Evolutionary conservation across 1,140 invertebrate species (phyloP), one percentile per base, ranked within the genome.

Genomic region (Holcopasites calliopsidis): DNA sequence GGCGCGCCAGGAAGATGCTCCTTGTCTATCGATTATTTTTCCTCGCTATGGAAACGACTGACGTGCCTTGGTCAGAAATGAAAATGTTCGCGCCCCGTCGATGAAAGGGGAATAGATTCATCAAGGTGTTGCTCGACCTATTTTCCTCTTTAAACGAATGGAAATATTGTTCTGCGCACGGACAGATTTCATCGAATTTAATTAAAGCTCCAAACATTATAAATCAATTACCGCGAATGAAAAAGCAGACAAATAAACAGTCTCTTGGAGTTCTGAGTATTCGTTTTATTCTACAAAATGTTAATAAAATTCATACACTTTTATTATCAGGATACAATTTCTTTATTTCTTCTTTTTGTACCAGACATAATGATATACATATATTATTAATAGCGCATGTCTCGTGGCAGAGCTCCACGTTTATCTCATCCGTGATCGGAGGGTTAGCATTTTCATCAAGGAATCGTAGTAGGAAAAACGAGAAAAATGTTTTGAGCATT

Each of bases 1-100:
- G 54, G n/a, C 57, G 13, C 68, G 16, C 16, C 49, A 74, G 68
- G 49, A 68, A 80, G 68, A 71, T 60, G 42, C 40, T 60, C 54
- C 35, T 71, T 49, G 28, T 26, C 31, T 23, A 60, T 60, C 54
- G 54, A 70, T 49, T 47, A 38, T 47, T 69, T 57, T 69, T 42
- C 16, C 10, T 8, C 54, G 38, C 66, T 33, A 35, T 70, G 54
- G 21, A 58, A 70, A 58, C 52, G 28, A 69, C 38, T 7, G 21
- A 6, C 28, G 18, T 7, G 16, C n/a, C 3, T n/a, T 28, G 33
- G 54, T 49, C 42, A n/a, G 55, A 38, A 71, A 71, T 70, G 54
- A 60, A 60, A 60, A 60, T 55, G 8, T 33, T 49, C 68, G 21
- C 55, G 40, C 4, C 42, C 26, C 31, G 5, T 23, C 44, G 54